Base-by-base conservation (phyloP, 2,113 vertebrate genomes). In the Picathartes gymnocephalus region DNA sequence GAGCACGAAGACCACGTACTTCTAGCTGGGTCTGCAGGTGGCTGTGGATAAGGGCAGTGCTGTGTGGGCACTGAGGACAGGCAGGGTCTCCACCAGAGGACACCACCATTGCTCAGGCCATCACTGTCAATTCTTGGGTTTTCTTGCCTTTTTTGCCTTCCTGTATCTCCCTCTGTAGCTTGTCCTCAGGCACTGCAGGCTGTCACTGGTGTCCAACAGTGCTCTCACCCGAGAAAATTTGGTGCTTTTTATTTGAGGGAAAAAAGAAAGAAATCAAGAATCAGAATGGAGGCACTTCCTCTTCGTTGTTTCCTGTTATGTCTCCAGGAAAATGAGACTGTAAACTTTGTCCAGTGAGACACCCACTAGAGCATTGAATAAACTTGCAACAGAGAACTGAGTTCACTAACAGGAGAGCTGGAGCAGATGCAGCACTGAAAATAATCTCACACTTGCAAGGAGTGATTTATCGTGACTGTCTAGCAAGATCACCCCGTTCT, bases 161-260 rank as follows among this genome's bases (percentile, higher is more conserved):
- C 31, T 87, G 27, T 31, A 80, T 39, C 87, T 91, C 90, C 81
- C 62, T 88, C 87, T 93, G 27, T 62, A 47, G 81, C 47, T 86
- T 42, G 33, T 81, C 58, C 44, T 73, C 71, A 31, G 74, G 47
- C 66, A 85, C 42, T 89, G 66, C 47, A n/a, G 6, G 23, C 45
- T 47, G 28, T 42, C 51, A 4, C 53, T 76, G 40, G 15, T 18
- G 56, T 51, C 50, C 33, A 17, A 5, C 60, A 31, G 15, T 25
- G 33, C 51, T 72, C 23, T 57, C 0, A 3, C 4, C 12, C 19
- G 87, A 42, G 70, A 39, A 87, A 80, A 70, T 1, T 2, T 1
- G 15, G 21, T 61, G 62, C 16, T 90, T 76, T 91, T 76, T 13
- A 17, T n/a, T 69, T 50, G 31, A 62, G 22, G 27, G 20, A 28